Percentiles rank a stretch among this genome's conserved stretches.
These are phyloP conservation scores for Lasioglossum morio DNA, from an alignment of 2,888 invertebrate genomes.

Conservation along the genomic window DNA sequence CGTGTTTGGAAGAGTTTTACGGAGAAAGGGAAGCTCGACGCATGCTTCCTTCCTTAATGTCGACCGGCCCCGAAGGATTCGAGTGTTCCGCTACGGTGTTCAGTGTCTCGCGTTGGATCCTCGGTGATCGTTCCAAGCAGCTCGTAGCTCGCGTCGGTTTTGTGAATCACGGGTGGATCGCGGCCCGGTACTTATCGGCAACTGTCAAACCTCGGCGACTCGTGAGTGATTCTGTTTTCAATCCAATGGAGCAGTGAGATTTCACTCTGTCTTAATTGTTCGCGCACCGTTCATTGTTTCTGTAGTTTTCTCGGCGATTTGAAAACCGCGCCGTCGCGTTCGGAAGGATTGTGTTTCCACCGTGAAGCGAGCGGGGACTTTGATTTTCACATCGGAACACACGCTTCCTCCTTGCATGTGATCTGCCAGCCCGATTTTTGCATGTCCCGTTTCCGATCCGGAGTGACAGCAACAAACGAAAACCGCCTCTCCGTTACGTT, in stretches of 20 bases:
- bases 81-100: slow-evolving; percentile 55
- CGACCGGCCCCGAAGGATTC: slow-evolving; percentile 41
- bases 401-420: background rate
- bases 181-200: background rate
- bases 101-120: slow-evolving; percentile 61
- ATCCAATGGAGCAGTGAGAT: background rate
- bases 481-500: background rate
- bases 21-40: slow-evolving; percentile 70
- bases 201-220: slow-evolving; percentile 4
- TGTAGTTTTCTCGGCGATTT: background rate
- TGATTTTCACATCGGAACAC: background rate
- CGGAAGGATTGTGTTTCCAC: background rate
- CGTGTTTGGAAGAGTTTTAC: slow-evolving; percentile 47
- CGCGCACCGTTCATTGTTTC: background rate
- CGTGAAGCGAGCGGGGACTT: background rate
- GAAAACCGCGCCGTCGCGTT: background rate
- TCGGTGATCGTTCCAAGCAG: slow-evolving; percentile 51
- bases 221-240: slow-evolving; percentile 30
- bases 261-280: background rate
- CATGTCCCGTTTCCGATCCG: background rate
- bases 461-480: background rate
- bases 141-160: slow-evolving; percentile 34
- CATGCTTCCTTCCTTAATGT: slow-evolving; percentile 71
- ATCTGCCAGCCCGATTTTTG: background rate
- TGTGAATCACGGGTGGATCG: slow-evolving; percentile 36